phyloP scores from a whole-genome alignment of 2,113 vertebrate species.

The Guaruba guarouba region DNA sequence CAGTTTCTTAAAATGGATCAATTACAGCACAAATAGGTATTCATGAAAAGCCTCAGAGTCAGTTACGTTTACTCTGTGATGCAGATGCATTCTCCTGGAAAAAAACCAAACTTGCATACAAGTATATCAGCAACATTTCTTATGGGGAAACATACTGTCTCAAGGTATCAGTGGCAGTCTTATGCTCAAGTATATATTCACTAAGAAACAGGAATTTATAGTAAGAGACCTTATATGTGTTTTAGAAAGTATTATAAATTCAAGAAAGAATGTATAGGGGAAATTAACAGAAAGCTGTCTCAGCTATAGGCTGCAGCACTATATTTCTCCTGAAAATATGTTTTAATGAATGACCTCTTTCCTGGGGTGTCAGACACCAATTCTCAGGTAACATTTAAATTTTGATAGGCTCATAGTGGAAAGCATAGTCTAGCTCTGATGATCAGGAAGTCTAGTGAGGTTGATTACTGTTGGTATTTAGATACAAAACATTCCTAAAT shows the following conservation, averaged over 20 bases:
- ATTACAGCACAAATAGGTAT: not conserved
- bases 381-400: not conserved
- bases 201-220: not conserved
- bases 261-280: not conserved
- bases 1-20: not conserved
- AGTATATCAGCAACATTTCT: not conserved
- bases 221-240: not conserved
- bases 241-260: not conserved
- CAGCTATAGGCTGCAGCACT: not conserved
- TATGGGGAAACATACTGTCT: not conserved
- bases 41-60: not conserved
- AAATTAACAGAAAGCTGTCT: not conserved
- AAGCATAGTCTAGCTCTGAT: not conserved
- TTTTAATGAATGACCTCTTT: not conserved
- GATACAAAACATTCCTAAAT: slow-evolving; percentile 44
- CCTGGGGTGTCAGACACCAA: not conserved
- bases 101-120: not conserved
- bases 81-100: not conserved
- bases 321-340: not conserved
- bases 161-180: not conserved
- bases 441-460: slow-evolving; percentile 29
- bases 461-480: slow-evolving; percentile 39
- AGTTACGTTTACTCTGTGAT: not conserved
- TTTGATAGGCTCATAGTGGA: not conserved
- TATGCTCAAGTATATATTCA: not conserved